Evolutionary conservation across 2,113 vertebrate genomes (phyloP).

Genomic region (Phoenicopterus ruber): DNA sequence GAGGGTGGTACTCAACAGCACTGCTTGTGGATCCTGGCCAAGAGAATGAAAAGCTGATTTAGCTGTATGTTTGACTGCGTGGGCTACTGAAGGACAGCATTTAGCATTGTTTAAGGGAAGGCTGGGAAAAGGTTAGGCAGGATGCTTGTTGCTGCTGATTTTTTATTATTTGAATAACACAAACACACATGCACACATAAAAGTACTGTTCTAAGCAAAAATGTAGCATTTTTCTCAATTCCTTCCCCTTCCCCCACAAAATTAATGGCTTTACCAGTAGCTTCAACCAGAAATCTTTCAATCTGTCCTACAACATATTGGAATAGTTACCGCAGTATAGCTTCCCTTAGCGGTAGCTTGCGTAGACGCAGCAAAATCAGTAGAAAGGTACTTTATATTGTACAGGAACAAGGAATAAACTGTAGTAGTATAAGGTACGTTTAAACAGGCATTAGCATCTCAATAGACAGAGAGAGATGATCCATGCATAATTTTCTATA

Average conservation of each 20-base stretch:
- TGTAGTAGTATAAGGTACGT: not conserved
- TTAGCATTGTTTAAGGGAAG: conserved; percentile 10
- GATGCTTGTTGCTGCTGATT: not conserved
- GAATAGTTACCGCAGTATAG: not conserved
- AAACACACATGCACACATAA: not conserved
- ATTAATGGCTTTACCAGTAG: conserved; percentile 15
- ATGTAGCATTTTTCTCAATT: conserved; percentile 18
- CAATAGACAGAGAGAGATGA: conserved; percentile 6
- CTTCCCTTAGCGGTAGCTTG: not conserved
- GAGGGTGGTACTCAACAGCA: not conserved
- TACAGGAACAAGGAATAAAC: not conserved
- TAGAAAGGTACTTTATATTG: not conserved
- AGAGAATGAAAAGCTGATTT: conserved; percentile 27
- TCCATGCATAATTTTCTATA: conserved; percentile 6
- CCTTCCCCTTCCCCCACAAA: not conserved
- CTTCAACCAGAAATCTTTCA: conserved; percentile 33
- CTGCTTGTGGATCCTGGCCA: not conserved
- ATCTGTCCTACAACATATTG: not conserved
- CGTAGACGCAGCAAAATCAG: not conserved
- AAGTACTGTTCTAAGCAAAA: conserved; percentile 34
- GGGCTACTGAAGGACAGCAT: not conserved
- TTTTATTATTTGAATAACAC: conserved; percentile 12
- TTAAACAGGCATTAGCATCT: conserved; percentile 17
- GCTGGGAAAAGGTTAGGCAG: not conserved
- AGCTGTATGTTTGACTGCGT: not conserved